Conservation (phyloP, 2,888 invertebrate species). For the Panorpa germanica region DNA sequence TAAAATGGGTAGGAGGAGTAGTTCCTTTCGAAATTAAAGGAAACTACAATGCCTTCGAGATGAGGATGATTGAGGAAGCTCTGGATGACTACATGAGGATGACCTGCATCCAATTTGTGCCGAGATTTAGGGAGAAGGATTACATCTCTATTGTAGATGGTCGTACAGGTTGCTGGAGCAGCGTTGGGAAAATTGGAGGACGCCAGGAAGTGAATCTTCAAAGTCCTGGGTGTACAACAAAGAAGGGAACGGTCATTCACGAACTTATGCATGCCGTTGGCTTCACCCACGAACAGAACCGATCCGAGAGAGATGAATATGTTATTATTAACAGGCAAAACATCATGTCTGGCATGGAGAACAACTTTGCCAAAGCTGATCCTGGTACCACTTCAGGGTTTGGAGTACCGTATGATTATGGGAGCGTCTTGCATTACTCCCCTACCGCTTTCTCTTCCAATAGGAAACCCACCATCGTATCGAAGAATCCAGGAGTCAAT, state of each 20-base stretch:
- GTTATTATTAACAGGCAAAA: conserved; percentile 41
- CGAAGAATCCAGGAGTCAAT: conserved; percentile 26
- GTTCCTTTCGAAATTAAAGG: conserved; percentile 45
- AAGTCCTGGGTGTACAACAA: conserved; percentile 40
- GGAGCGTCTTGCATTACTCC: conserved; percentile 60
- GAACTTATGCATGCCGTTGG: conserved; percentile 56
- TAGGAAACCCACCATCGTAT: conserved; percentile 39
- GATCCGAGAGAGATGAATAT: conserved; percentile 46
- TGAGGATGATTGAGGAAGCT: conserved; percentile 36
- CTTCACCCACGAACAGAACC: conserved; percentile 59
- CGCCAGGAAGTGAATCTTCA: conserved; percentile 36
- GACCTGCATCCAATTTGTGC: conserved; percentile 49
- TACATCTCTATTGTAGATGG: conserved; percentile 41
- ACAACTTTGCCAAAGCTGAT: conserved; percentile 45
- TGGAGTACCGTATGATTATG: conserved; percentile 47
- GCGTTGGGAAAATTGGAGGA: conserved; percentile 41
- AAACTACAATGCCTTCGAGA: conserved; percentile 33
- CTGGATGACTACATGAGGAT: conserved; percentile 49
- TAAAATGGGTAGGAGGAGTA: conserved; percentile 41
- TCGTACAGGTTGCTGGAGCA: conserved; percentile 55
- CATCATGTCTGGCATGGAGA: conserved; percentile 31
- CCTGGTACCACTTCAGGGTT: conserved; percentile 30
- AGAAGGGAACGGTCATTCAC: conserved; percentile 51
- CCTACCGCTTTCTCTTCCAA: conserved; percentile 47
- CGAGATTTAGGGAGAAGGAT: conserved; percentile 31